Evolutionary conservation across 2,797 vertebrate genomes (phyloP).

Genomic region (Arrhamphus sclerolepis): DNA sequence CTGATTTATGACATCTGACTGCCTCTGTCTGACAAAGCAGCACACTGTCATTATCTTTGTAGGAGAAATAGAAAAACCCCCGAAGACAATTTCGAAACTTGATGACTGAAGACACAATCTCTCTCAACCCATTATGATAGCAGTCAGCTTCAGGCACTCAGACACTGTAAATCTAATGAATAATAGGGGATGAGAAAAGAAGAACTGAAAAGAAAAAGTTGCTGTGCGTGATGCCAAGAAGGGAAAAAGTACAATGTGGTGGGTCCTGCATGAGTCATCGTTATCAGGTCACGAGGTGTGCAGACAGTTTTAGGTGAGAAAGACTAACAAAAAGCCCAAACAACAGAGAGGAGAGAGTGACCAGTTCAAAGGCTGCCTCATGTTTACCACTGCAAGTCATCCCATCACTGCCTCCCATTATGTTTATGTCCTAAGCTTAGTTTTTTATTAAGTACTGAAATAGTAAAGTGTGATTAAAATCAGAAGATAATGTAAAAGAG

Average conservation of each 20-base stretch:
- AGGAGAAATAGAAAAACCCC: conserved; percentile 56
- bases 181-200: conserved; percentile 43
- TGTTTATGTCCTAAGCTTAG: no score
- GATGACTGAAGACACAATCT: conserved; percentile 60
- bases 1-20: conserved; percentile 59
- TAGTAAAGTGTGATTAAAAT: no score
- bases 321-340: conserved; percentile 56
- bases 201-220: conserved; percentile 41
- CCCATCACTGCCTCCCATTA: no score
- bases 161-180: conserved; percentile 64
- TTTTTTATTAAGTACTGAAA: no score
- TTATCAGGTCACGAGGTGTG: conserved; percentile 51
- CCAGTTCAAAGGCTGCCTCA: conserved; percentile 47
- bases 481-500: no score
- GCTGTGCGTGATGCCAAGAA: conserved; percentile 41
- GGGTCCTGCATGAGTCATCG: conserved; percentile 67
- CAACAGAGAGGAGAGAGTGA: conserved; percentile 36
- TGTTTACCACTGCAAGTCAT: conserved; percentile 11
- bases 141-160: conserved; percentile 60
- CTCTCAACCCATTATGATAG: conserved; percentile 55
- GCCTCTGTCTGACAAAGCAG: conserved; percentile 36
- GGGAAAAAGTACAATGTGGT: conserved; percentile 31
- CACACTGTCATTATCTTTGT: conserved; percentile 53
- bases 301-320: conserved; percentile 49
- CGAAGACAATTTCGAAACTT: conserved; percentile 64